Evolutionary conservation across 2,113 vertebrate genomes (phyloP).

Genomic region (Regulus satrapa): DNA sequence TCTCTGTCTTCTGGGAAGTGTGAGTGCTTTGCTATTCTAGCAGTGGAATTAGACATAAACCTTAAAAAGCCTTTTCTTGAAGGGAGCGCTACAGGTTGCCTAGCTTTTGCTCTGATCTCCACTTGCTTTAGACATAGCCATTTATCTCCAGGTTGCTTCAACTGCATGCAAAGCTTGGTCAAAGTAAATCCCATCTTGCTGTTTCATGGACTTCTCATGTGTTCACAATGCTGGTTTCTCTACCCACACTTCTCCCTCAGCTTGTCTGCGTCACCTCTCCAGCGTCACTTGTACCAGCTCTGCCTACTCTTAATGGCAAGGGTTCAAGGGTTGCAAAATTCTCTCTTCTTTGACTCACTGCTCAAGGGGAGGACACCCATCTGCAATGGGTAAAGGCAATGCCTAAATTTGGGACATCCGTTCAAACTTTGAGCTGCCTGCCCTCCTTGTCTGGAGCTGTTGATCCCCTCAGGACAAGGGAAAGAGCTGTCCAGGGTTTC

Average conservation of each 20-base stretch:
- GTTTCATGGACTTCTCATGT: neutral
- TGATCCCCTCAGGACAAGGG: neutral
- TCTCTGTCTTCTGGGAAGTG: neutral
- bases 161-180: neutral
- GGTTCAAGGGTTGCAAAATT: neutral
- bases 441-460: fast-evolving
- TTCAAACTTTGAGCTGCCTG: neutral
- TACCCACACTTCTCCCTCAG: neutral
- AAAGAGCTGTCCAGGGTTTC: neutral
- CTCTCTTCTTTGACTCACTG: neutral
- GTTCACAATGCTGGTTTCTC: fast-evolving
- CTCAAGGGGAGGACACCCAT: neutral
- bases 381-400: neutral
- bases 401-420: fast-evolving
- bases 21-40: neutral
- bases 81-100: neutral
- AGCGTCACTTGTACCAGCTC: neutral
- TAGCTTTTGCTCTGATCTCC: neutral
- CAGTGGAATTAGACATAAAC: neutral
- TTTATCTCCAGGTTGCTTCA: neutral
- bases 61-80: neutral
- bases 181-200: neutral
- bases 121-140: neutral
- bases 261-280: neutral
- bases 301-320: neutral